Evolutionary conservation across 2,888 invertebrate genomes (phyloP), one percentile per base, ranked within the genome.

Genomic region (Thymelicus sylvestris): DNA sequence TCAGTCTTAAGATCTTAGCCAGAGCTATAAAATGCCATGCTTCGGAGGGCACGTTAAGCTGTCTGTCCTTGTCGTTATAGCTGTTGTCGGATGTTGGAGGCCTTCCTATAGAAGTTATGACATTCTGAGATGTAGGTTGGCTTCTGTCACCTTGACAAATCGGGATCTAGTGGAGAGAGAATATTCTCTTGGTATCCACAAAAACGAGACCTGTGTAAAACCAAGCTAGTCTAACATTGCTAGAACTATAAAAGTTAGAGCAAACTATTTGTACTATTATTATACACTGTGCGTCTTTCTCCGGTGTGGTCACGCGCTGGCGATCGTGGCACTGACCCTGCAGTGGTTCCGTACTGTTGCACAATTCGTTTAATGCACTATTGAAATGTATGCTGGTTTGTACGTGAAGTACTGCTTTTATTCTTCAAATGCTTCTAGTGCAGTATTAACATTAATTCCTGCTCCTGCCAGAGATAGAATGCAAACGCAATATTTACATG

Each of bases 281-380:
- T 59, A 10, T 13, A 10, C 13, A 57, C 66, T 74, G 72, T 76
- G 72, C 68, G 62, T 60, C 59, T 47, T 57, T 64, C 64, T 64
- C 64, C 55, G 24, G 19, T 15, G 63, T 52, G 77, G 84, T 79
- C 83, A 90, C 84, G 87, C 88, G 83, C 86, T 79, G 82, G 78
- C 83, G 86, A 77, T 78, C 84, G 81, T 83, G 87, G 84, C 89
- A 89, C 86, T 89, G 90, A 90, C 89, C 90, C 88, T 88, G 85
- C 73, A 70, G 66, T 76, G 77, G 90, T 90, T 90, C 86, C 90
- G 79, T 81, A 80, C 85, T 83, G 83, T 75, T 86, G 87, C 84
- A 84, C 86, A 85, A 81, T 81, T 78, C 81, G 77, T 77, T 78
- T 79, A 76, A 80, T 80, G 76, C 76, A 76, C 73, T 75, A 74